phyloP scores from a whole-genome alignment of 2,797 vertebrate genomes.

The Meriones psammophilus region DNA sequence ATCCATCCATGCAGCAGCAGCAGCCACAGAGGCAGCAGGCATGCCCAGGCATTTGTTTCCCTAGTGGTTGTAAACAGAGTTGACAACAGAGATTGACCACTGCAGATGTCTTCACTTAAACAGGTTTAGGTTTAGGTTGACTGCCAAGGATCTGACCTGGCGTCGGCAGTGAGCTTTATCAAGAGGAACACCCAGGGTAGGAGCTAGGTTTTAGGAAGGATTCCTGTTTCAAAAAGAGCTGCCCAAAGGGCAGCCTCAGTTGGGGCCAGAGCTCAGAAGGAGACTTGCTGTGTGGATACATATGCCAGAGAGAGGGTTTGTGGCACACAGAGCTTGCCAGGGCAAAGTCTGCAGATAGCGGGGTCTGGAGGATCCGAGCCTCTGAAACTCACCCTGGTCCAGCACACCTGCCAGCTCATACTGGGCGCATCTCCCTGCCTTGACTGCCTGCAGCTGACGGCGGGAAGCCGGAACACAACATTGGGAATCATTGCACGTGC shows the following conservation, averaged over 20 bases:
- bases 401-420: not conserved
- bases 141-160: not conserved
- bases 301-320: not conserved
- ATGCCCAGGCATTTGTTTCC: not conserved
- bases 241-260: not conserved
- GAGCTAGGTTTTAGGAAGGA: not conserved
- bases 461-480: not conserved
- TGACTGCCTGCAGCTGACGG: not conserved
- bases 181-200: not conserved
- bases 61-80: not conserved
- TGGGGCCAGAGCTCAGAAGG: not conserved
- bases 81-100: not conserved
- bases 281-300: not conserved
- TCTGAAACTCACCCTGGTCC: not conserved
- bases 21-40: too few species aligned
- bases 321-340: not conserved
- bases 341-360: too few species aligned
- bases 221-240: not conserved
- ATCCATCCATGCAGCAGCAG: too few species aligned
- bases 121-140: not conserved
- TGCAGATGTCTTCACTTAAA: not conserved
- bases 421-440: not conserved
- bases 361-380: not conserved
- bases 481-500: not conserved
- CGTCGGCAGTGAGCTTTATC: not conserved